phyloP scores from a whole-genome alignment of 1,140 invertebrate genomes.

The Scaptomyza graminum region DNA sequence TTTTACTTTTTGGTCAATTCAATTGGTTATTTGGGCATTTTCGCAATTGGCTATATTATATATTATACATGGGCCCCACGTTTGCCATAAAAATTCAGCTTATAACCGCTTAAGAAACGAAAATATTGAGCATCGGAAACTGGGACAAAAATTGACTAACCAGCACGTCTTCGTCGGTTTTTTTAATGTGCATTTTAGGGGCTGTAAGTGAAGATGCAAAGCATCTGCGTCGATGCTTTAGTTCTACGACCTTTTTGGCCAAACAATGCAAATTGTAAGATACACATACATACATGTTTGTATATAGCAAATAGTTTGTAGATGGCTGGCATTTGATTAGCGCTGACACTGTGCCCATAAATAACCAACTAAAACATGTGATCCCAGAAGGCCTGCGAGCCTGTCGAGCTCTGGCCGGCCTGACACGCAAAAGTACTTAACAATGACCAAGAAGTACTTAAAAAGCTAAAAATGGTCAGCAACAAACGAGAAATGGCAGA shows the following conservation, averaged over 20 bases:
- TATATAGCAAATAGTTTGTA: slow-evolving; percentile 50
- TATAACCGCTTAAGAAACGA: slow-evolving; percentile 37
- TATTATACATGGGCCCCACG: slow-evolving; percentile 53
- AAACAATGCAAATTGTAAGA: slow-evolving; percentile 36
- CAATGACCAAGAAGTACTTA: slow-evolving; percentile 82
- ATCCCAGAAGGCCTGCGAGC: slow-evolving; percentile 59
- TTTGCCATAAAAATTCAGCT: slow-evolving; percentile 68
- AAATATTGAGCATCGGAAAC: slow-evolving; percentile 49
- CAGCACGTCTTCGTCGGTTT: slow-evolving; percentile 36
- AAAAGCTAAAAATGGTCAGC: slow-evolving; percentile 79
- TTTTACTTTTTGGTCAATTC: slow-evolving; percentile 37
- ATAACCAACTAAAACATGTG: slow-evolving; percentile 81
- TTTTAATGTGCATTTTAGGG: slow-evolving; percentile 37
- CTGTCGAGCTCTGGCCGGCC: slow-evolving; percentile 53
- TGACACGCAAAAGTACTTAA: slow-evolving; percentile 82
- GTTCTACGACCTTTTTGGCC: slow-evolving; percentile 44
- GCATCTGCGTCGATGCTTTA: slow-evolving; percentile 20
- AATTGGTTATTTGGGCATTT: slow-evolving; percentile 41
- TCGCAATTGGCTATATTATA: slow-evolving; percentile 20
- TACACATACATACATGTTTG: not conserved
- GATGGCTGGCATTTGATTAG: slow-evolving; percentile 80
- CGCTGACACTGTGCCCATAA: slow-evolving; percentile 83
- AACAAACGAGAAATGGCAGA: slow-evolving; percentile 77
- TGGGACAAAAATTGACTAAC: slow-evolving; percentile 24
- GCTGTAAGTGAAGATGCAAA: slow-evolving; percentile 12